A percentile compares a stretch with the other conserved stretches of the same genome.
Evolutionary conservation across 2,888 invertebrate species (phyloP).

Genomic region (Rotaria socialis): DNA sequence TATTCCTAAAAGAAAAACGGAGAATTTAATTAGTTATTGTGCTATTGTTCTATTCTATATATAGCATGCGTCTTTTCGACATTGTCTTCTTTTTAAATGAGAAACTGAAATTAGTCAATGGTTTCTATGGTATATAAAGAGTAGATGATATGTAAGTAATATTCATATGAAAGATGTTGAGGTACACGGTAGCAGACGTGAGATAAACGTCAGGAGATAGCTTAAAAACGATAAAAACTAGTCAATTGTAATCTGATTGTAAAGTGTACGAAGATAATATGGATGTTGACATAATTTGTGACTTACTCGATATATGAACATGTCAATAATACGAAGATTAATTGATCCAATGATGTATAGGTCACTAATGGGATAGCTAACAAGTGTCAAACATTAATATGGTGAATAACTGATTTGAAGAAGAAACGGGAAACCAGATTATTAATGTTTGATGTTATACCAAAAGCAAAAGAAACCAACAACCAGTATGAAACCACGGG

Average conservation of each 20-base stretch:
- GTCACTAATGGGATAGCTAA: background rate
- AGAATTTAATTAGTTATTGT: too few relatives aligned
- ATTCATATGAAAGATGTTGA: background rate
- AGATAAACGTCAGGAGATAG: constrained; percentile 71
- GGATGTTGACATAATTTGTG: constrained; percentile 70
- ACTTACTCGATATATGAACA: background rate
- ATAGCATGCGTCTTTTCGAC: too few relatives aligned
- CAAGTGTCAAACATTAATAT: background rate
- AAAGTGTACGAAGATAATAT: constrained; percentile 65
- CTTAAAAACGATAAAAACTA: constrained; percentile 63
- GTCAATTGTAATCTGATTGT: background rate
- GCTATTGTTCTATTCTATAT: too few relatives aligned
- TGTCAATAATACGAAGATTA: background rate
- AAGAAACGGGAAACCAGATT: background rate
- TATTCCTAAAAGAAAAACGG: background rate
- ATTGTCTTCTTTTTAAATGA: background rate
- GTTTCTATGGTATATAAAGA: background rate
- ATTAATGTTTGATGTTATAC: too few relatives aligned
- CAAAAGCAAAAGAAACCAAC: background rate
- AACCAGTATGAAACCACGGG: background rate
- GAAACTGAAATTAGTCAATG: background rate
- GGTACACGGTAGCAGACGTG: constrained; percentile 58
- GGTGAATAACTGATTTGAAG: background rate
- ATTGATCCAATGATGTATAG: background rate
- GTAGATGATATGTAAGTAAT: background rate